These are phyloP conservation scores for Caenorhabditis angaria DNA, from an alignment of 2,888 invertebrate species.

Conservation along the genomic window DNA sequence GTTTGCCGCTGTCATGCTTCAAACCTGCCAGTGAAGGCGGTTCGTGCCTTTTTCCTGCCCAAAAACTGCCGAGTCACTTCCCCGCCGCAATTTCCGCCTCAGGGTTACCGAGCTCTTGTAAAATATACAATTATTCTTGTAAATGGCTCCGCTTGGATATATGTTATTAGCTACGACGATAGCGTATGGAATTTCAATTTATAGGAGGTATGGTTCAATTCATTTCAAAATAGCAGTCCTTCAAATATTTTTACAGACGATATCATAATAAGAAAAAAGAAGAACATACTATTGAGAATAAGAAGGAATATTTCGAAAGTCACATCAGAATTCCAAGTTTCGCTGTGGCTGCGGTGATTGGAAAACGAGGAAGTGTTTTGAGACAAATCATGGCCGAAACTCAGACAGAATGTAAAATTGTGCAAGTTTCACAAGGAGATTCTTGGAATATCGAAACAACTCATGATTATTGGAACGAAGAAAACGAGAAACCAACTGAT, in stretches of 20 bases:
- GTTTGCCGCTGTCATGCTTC: too few species aligned
- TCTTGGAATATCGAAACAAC: background rate
- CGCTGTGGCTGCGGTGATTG: conserved; percentile 30
- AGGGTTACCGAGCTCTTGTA: too few species aligned
- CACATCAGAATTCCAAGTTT: conserved; percentile 31
- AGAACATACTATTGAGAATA: background rate
- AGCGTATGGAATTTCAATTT: too few species aligned
- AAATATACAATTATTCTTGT: too few species aligned
- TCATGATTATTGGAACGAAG: background rate
- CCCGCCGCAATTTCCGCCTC: too few species aligned
- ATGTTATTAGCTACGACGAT: too few species aligned
- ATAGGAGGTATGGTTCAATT: too few species aligned
- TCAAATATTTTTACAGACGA: background rate
- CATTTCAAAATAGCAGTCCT: too few species aligned
- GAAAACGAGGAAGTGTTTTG: conserved; percentile 26
- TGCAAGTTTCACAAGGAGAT: background rate
- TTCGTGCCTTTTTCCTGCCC: too few species aligned
- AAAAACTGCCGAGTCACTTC: too few species aligned
- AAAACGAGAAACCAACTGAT: background rate
- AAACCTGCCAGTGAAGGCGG: too few species aligned
- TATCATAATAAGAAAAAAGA: background rate
- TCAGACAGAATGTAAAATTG: background rate
- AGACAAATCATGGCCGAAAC: conserved; percentile 27
- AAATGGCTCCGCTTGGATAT: too few species aligned
- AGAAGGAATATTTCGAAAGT: conserved; percentile 9